Percentiles rank a stretch among this genome's conserved stretches.
Conservation (phyloP, 2,113 vertebrate genomes). For the Pipra filicauda region DNA sequence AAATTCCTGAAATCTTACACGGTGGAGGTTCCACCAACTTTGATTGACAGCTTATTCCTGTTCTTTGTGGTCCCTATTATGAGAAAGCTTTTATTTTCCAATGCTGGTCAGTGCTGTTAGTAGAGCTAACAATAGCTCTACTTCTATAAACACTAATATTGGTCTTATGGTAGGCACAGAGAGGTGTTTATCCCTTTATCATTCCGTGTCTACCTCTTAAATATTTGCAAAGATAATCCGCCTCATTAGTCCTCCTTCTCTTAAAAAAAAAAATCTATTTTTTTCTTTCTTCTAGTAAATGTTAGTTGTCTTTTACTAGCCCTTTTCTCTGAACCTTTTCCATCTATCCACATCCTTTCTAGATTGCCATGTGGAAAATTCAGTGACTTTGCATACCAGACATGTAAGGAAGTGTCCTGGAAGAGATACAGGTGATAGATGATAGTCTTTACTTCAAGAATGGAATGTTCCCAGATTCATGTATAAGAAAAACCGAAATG, state of each 20-base stretch:
- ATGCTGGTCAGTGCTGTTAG: neutral
- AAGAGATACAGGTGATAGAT: neutral
- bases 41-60: neutral
- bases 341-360: neutral
- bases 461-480: neutral
- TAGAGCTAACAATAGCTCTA: neutral
- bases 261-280: neutral
- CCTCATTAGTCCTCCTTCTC: neutral
- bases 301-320: neutral
- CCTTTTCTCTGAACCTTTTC: neutral
- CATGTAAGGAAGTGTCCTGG: neutral
- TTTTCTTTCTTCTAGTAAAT: neutral
- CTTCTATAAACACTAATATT: neutral
- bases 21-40: neutral
- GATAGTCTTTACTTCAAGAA: neutral
- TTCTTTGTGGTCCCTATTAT: neutral
- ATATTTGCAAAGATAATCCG: neutral
- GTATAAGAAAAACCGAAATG: neutral
- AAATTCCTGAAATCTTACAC: neutral
- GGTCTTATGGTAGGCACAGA: neutral
- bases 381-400: neutral
- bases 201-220: neutral
- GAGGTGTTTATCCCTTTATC: neutral
- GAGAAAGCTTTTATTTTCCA: neutral
- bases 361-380: neutral